Evolutionary conservation across 2,888 invertebrate genomes (phyloP).

Genomic region (Hyles lineata): DNA sequence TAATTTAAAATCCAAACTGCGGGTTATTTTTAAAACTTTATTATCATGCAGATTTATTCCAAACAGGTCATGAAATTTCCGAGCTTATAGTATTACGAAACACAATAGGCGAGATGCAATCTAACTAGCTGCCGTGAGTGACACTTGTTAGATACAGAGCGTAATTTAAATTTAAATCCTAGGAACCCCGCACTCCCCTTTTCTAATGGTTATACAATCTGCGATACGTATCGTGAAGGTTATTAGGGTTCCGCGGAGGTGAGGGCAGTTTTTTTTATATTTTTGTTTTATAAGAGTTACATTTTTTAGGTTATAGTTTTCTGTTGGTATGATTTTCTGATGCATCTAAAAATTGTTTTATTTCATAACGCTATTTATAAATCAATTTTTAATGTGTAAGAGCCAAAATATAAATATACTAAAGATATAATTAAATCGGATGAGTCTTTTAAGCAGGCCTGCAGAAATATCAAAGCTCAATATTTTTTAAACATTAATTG

Average conservation of each 20-base stretch:
- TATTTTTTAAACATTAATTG: too few relatives aligned
- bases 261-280: neutral
- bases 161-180: constrained; percentile 81
- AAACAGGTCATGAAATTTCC: neutral
- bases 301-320: neutral
- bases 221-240: constrained; percentile 36
- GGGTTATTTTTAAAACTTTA: neutral
- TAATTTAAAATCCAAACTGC: neutral
- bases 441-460: too few relatives aligned
- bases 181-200: constrained; percentile 56
- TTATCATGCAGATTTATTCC: neutral
- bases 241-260: constrained; percentile 30
- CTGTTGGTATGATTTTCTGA: too few relatives aligned
- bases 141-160: constrained; percentile 70
- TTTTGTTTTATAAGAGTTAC: neutral
- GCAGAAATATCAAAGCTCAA: too few relatives aligned
- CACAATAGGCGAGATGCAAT: constrained; percentile 57
- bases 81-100: constrained; percentile 1
- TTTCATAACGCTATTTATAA: too few relatives aligned
- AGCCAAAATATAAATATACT: too few relatives aligned
- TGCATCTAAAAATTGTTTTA: too few relatives aligned
- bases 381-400: too few relatives aligned
- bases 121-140: constrained; percentile 73
- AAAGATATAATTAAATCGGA: too few relatives aligned
- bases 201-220: constrained; percentile 45